Conservation (phyloP, 2,888 invertebrate genomes). For the Encarsia formosa region DNA sequence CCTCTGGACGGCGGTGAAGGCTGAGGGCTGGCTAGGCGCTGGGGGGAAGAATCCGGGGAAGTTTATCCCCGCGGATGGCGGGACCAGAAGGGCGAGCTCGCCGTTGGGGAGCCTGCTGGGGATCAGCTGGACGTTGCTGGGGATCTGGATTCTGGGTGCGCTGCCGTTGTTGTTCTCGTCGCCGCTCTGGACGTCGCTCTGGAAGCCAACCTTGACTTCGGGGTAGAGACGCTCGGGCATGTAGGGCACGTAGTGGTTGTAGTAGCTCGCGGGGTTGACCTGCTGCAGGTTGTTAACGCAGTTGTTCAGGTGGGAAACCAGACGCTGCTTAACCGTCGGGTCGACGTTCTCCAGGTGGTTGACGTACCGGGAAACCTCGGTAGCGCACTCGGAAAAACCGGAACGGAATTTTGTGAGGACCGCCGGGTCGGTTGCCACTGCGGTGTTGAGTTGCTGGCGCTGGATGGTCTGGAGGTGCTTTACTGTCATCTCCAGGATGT, state of each 20-base stretch:
- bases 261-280: slow-evolving; percentile 51
- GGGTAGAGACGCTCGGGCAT: slow-evolving; percentile 50
- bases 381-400: slow-evolving; percentile 85
- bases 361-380: slow-evolving; percentile 73
- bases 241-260: slow-evolving; percentile 49
- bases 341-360: slow-evolving; percentile 64
- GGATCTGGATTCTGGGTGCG: slow-evolving; percentile 57
- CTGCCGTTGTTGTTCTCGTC: slow-evolving; percentile 55
- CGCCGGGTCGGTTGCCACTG: slow-evolving; percentile 78
- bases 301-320: slow-evolving; percentile 62
- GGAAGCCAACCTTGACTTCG: slow-evolving; percentile 49
- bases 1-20: slow-evolving; percentile 51
- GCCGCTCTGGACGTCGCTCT: slow-evolving; percentile 42
- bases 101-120: slow-evolving; percentile 64
- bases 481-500: slow-evolving; percentile 92
- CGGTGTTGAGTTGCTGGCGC: slow-evolving; percentile 77
- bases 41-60: slow-evolving; percentile 54
- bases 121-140: slow-evolving; percentile 62
- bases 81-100: slow-evolving; percentile 64
- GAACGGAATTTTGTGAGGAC: slow-evolving; percentile 80
- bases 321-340: slow-evolving; percentile 59
- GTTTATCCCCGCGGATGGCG: slow-evolving; percentile 51
- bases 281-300: slow-evolving; percentile 63
- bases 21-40: slow-evolving; percentile 45
- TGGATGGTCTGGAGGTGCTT: slow-evolving; percentile 87